Percentiles rank a stretch among this genome's conserved stretches.
phyloP scores from a whole-genome alignment of 2,888 invertebrate genomes.

The Epirrita christyi region DNA sequence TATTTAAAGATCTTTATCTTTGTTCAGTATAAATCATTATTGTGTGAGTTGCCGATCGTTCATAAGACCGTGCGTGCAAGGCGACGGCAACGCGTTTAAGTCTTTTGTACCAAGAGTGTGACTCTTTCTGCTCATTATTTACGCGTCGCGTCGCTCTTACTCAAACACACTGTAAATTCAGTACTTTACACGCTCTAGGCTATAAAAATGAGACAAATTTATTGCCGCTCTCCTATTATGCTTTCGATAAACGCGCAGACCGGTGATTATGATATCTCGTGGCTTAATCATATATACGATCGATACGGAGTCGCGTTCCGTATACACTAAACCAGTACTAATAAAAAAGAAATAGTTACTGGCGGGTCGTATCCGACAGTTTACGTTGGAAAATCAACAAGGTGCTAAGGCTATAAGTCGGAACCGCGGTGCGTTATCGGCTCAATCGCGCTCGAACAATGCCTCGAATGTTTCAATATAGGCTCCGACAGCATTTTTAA shows the following conservation, averaged over 20 bases:
- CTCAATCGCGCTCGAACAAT: constrained; percentile 79
- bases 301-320: constrained; percentile 80
- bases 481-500: constrained; percentile 81
- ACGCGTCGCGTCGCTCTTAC: constrained; percentile 51
- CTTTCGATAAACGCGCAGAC: constrained; percentile 82
- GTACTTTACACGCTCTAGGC: constrained; percentile 76
- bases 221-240: constrained; percentile 80
- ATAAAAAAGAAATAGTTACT: constrained; percentile 81
- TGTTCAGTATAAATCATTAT: background rate
- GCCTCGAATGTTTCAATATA: constrained; percentile 82
- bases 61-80: constrained; percentile 12
- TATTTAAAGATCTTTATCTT: background rate
- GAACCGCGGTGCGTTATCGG: constrained; percentile 78
- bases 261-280: constrained; percentile 84
- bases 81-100: constrained; percentile 66
- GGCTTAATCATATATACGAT: constrained; percentile 71
- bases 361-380: constrained; percentile 74
- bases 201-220: constrained; percentile 84
- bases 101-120: constrained; percentile 66
- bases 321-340: constrained; percentile 81
- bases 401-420: constrained; percentile 68
- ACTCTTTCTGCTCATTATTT: constrained; percentile 33
- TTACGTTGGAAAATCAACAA: constrained; percentile 82
- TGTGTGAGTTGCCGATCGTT: background rate
- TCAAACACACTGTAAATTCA: constrained; percentile 64